Evolutionary conservation across 2,113 vertebrate genomes (phyloP), one percentile per base, ranked within the genome.

Genomic region (Artemisiospiza belli): DNA sequence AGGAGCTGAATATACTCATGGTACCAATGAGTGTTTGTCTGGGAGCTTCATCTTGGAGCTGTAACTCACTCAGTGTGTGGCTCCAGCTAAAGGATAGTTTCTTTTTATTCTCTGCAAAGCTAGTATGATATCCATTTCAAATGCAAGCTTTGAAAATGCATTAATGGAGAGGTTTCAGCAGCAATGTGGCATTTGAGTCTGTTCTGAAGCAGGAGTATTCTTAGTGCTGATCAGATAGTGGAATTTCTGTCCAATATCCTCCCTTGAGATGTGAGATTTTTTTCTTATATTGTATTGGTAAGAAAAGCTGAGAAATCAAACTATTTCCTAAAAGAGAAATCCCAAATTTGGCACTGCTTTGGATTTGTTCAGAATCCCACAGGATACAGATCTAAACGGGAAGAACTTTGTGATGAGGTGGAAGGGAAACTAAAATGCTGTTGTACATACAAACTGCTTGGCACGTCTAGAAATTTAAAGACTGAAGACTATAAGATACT

Each of bases 251-350:
- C 25, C 33, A 55, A 46, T 30, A 39, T 37, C 62, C 33, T 87
- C 31, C n/a, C 12, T 27, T 82, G 55, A 81, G 47, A 79, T 11
- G 4, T 17, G 31, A 43, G 24, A 11, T 54, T 73, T 72, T 72
- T 75, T 33, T 58, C 41, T 44, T 16, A 69, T 54, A 12, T 68
- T 73, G 31, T 15, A 51, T 28, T 63, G 41, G 6, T 67, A 82
- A 70, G 31, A 79, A 93, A 91, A 91, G 14, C 24, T 70, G 31
- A 76, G 54, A 76, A 76, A 79, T 76, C 23, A 68, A 89, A 69
- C 25, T 16, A 21, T 31, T 76, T 78, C 12, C 31, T 37, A 28
- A 46, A 68, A 69, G 49, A 87, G 51, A 69, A 84, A 52, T 70
- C 15, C 4, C 51, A 52, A 19, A 39, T n/a, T 68, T 82, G 37